Conservation (phyloP, 2,113 vertebrate genomes). For the Bubo bubo region DNA sequence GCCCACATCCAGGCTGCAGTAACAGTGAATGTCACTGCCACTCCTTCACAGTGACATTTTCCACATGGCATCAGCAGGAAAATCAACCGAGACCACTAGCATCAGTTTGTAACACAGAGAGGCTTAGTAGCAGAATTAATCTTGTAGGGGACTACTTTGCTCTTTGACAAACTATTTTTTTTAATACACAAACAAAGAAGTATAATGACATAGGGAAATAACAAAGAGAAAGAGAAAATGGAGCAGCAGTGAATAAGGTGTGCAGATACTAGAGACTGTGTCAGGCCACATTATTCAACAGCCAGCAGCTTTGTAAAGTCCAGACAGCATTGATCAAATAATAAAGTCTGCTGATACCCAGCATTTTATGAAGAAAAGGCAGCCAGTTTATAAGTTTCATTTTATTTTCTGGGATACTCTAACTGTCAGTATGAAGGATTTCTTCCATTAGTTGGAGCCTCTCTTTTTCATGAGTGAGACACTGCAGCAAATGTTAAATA, state of each 20-base stretch:
- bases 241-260: not conserved
- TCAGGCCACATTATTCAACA: not conserved
- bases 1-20: not conserved
- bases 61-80: not conserved
- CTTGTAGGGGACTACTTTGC: not conserved
- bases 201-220: not conserved
- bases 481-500: not conserved
- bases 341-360: not conserved
- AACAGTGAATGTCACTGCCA: not conserved
- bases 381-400: not conserved
- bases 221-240: not conserved
- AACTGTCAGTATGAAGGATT: constrained; percentile 35
- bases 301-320: not conserved
- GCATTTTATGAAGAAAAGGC: constrained; percentile 1
- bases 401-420: constrained; percentile 35
- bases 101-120: not conserved
- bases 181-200: not conserved
- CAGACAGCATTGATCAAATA: not conserved
- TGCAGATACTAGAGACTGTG: not conserved
- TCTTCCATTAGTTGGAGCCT: constrained; percentile 15
- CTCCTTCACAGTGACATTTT: not conserved
- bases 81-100: not conserved
- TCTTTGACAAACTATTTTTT: not conserved
- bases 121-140: not conserved
- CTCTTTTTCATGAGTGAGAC: not conserved